Conservation (phyloP, 2,797 vertebrate species). For the Cynopterus sphinx region DNA sequence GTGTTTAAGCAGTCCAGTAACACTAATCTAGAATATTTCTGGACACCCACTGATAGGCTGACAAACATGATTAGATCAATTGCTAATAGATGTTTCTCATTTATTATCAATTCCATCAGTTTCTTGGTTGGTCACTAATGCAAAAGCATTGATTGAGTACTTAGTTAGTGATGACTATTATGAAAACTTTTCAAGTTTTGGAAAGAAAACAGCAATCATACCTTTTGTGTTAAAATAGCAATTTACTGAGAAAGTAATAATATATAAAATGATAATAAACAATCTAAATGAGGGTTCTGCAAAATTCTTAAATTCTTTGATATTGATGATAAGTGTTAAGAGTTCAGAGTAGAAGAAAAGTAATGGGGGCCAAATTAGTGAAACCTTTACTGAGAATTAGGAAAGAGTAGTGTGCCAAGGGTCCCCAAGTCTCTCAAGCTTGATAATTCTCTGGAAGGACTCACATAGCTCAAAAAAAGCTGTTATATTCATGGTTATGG, state of each 20-base stretch:
- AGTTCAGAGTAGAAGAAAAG: not conserved
- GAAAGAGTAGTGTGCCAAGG: not conserved
- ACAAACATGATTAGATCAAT: not conserved
- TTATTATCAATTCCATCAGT: not conserved
- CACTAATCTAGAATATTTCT: not conserved
- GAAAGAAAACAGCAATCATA: not conserved
- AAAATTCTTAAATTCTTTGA: not conserved
- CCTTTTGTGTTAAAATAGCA: not conserved
- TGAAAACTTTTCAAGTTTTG: not conserved
- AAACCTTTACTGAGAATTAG: not conserved
- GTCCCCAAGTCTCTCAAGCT: not conserved
- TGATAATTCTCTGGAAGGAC: not conserved
- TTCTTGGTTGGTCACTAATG: not conserved
- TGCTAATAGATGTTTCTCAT: not conserved
- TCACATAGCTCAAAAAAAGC: not conserved
- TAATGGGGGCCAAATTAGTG: not conserved
- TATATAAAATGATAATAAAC: not conserved
- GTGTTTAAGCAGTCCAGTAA: not conserved
- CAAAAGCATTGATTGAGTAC: not conserved
- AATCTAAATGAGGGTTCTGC: not conserved
- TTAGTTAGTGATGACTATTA: not conserved
- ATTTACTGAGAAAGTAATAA: not conserved
- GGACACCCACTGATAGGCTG: not conserved
- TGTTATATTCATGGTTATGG: not conserved
- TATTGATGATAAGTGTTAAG: not conserved